These are phyloP conservation scores for Megalops atlanticus DNA, from an alignment of 2,113 vertebrate species.

Conservation along the genomic window DNA sequence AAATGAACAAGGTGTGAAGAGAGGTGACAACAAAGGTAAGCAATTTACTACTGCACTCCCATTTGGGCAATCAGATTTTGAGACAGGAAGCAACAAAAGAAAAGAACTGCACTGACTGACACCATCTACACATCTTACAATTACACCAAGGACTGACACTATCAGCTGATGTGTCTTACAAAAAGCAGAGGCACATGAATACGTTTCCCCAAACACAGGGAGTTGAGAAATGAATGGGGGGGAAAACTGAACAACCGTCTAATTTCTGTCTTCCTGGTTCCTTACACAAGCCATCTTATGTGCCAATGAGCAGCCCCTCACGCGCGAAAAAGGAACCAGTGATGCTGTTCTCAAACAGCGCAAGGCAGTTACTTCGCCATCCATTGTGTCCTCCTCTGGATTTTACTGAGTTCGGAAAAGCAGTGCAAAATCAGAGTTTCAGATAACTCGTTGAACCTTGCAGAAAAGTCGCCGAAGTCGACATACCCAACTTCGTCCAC, in stretches of 20 bases:
- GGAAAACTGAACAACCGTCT: constrained; percentile 28
- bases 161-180: neutral
- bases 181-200: neutral
- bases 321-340: neutral
- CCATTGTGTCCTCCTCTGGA: constrained; percentile 46
- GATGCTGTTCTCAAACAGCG: constrained; percentile 9
- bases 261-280: constrained; percentile 54
- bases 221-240: neutral
- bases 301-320: neutral
- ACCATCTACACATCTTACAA: neutral
- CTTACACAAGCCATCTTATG: neutral
- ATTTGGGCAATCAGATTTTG: neutral
- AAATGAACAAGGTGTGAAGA: too few relatives aligned
- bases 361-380: constrained; percentile 54
- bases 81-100: constrained; percentile 7
- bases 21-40: neutral
- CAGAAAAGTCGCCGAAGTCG: constrained; percentile 66
- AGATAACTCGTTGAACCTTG: constrained; percentile 68
- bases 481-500: constrained; percentile 64
- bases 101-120: neutral
- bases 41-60: neutral
- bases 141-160: neutral
- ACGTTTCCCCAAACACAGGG: neutral
- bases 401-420: too few relatives aligned
- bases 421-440: too few relatives aligned